phyloP scores from a whole-genome alignment of 2,888 invertebrate species.

The Synergus umbraculus region DNA sequence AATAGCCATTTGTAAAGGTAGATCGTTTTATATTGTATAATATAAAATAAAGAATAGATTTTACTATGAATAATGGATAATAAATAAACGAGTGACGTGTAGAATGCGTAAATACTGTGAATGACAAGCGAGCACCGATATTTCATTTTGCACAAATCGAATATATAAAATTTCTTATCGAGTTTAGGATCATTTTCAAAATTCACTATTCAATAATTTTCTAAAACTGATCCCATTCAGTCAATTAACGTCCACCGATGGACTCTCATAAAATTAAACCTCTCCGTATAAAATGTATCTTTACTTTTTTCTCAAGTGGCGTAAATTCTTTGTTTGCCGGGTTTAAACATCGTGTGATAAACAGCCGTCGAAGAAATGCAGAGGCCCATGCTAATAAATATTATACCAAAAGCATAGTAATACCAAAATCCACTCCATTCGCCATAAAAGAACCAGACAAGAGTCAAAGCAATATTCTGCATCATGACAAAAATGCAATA shows the following conservation, averaged over 20 bases:
- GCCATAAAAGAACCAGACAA: constrained; percentile 82
- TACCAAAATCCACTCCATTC: constrained; percentile 86
- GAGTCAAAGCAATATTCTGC: constrained; percentile 85
- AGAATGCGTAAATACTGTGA: neutral
- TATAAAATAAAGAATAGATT: constrained; percentile 38
- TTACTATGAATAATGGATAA: constrained; percentile 27
- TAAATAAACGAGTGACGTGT: constrained; percentile 30
- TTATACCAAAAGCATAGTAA: constrained; percentile 82
- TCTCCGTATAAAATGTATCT: neutral
- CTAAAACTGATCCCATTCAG: constrained; percentile 18
- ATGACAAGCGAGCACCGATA: neutral
- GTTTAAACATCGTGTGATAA: constrained; percentile 70
- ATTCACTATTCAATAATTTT: neutral
- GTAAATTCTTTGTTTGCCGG: constrained; percentile 70
- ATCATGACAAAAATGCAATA: constrained; percentile 83
- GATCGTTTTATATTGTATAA: constrained; percentile 31
- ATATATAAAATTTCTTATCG: neutral
- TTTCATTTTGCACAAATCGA: constrained; percentile 3
- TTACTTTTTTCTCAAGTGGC: constrained; percentile 49
- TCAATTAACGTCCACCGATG: constrained; percentile 4
- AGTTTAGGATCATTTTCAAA: neutral
- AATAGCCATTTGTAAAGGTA: constrained; percentile 40
- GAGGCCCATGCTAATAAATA: constrained; percentile 79
- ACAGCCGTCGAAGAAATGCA: constrained; percentile 68
- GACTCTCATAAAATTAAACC: neutral